phyloP scores from a whole-genome alignment of 2,797 vertebrate species.

The Pseudocheirus occidentalis region DNA sequence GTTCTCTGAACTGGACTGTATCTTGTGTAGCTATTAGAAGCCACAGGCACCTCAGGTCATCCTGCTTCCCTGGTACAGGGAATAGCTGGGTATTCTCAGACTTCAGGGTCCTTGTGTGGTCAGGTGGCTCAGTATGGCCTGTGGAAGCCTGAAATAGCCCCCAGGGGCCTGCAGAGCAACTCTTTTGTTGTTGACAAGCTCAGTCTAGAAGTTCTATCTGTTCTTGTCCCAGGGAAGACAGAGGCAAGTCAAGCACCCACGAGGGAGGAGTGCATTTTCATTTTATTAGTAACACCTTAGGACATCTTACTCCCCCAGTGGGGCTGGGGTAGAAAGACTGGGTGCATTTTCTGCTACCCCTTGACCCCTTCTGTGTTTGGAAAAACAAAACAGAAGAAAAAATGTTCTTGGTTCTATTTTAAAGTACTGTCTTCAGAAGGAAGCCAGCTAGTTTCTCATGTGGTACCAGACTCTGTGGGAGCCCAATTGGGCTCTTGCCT shows the following conservation, averaged over 20 bases:
- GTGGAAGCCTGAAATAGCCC: not conserved
- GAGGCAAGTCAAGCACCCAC: not conserved
- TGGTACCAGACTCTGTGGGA: not conserved
- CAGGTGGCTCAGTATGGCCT: not conserved
- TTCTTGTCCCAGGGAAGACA: not conserved
- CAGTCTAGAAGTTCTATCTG: not conserved
- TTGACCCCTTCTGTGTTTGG: not conserved
- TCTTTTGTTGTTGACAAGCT: not conserved
- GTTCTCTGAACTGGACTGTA: not conserved
- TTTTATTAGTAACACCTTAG: not conserved
- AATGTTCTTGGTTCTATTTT: not conserved
- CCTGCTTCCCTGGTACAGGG: not conserved
- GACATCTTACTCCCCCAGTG: too few relatives aligned
- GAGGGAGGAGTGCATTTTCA: not conserved
- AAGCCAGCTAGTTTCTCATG: not conserved
- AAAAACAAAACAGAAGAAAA: not conserved
- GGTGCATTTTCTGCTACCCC: not conserved
- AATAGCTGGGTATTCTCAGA: rapidly evolving
- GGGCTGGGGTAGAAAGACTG: not conserved
- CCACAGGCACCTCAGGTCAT: not conserved
- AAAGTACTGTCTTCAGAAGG: not conserved
- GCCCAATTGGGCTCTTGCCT: not conserved
- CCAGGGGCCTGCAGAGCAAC: rapidly evolving
- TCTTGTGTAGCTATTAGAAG: not conserved
- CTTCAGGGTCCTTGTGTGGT: not conserved